Base-by-base conservation (phyloP, 2,888 invertebrate species). In the Apotomis betuletana region DNA sequence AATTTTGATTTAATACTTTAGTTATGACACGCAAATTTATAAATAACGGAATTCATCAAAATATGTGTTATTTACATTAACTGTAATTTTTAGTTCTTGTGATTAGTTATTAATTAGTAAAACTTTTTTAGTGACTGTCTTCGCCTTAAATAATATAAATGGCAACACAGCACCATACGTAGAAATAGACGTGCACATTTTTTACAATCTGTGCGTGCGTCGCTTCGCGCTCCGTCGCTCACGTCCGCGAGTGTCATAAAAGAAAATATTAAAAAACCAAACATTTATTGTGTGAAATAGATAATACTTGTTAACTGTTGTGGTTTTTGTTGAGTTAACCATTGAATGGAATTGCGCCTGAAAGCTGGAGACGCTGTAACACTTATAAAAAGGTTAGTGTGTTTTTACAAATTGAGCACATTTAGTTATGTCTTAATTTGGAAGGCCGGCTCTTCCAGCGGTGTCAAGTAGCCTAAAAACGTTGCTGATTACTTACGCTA, bases 381-480 rank as follows among this genome's bases (percentile, higher is more conserved):
- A 81, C 78, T 78, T 76, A 76, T 75, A 85, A 83, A 85, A 84
- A 90, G 91, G 92, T 92, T 85, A 90, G 86, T 86, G 75, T 72
- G 68, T 69, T 68, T 78, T 80, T 77, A 76, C 77, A 80, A 80
- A 80, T 84, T 79, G 81, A 84, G 77, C 81, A 80, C 79, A 79
- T 87, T 86, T 85, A 81, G 80, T 85, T 86, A 87, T 89, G 87
- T 82, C 91, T 92, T 87, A 90, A 92, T 90, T 92, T 91, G 89
- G 92, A 80, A 80, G 82, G 87, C 86, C 83, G 85, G 86, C 82
- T 80, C 78, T 73, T 87, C 81, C 84, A 85, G 86, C 77, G 85
- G 87, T 89, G 84, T 89, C 89, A 82, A 81, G 81, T 89, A 78
- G 85, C 87, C 79, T 80, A 81, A 81, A 83, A 81, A 77, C 77